Conservation (phyloP, 2,888 invertebrate species). For the Lasioglossum zephyrum region DNA sequence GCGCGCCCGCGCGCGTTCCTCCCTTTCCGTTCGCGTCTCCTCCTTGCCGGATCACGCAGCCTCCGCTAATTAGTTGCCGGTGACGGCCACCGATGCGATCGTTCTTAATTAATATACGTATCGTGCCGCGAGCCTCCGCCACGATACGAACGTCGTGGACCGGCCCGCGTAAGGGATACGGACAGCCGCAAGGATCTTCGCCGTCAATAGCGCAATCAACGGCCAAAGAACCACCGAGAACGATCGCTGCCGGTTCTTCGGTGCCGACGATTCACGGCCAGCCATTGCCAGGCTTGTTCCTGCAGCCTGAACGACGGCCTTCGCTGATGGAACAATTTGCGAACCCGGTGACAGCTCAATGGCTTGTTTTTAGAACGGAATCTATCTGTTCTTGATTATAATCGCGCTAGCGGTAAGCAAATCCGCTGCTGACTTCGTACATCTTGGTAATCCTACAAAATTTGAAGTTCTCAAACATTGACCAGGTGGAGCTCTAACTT, state of each 20-base stretch:
- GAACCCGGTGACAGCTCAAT: slow-evolving; percentile 10
- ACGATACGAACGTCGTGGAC: slow-evolving; percentile 29
- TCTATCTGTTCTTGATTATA: not conserved
- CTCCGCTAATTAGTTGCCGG: slow-evolving; percentile 67
- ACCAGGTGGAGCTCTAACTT: not conserved
- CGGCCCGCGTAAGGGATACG: slow-evolving; percentile 29
- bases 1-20: slow-evolving; percentile 23
- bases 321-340: slow-evolving; percentile 35
- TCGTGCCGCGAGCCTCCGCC: slow-evolving; percentile 46
- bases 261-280: slow-evolving; percentile 35
- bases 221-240: slow-evolving; percentile 31
- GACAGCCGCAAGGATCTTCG: slow-evolving; percentile 42
- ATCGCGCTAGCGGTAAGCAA: not conserved
- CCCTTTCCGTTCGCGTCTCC: slow-evolving; percentile 32
- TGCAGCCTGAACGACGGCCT: slow-evolving; percentile 17
- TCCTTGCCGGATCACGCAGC: slow-evolving; percentile 41
- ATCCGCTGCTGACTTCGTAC: not conserved
- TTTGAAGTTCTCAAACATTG: not conserved
- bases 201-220: slow-evolving; percentile 56
- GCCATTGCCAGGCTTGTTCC: not conserved
- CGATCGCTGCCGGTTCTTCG: slow-evolving; percentile 23
- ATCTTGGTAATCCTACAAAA: not conserved
- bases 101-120: slow-evolving; percentile 77
- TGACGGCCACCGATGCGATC: slow-evolving; percentile 69
- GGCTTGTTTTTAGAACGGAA: not conserved